These are phyloP conservation scores for Drosophila picticornis DNA, from an alignment of 2,888 invertebrate genomes.

Conservation along the genomic window DNA sequence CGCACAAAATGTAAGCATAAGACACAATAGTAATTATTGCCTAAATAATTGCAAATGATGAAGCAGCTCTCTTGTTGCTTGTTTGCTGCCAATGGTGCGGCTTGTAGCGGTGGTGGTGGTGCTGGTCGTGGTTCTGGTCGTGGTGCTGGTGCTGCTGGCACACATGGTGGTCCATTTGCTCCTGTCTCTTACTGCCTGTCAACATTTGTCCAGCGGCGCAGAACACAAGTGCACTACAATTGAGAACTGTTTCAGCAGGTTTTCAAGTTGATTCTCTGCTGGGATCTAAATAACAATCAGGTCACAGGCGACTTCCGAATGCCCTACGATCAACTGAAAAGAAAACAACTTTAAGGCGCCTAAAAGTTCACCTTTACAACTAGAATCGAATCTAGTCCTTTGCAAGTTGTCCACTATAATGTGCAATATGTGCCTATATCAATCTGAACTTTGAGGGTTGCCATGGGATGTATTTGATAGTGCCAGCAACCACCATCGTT, in stretches of 20 bases:
- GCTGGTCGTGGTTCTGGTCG: background rate
- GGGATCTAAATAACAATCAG: background rate
- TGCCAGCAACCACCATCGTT: slow-evolving; percentile 48
- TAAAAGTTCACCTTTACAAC: background rate
- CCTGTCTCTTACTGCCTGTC: slow-evolving; percentile 31
- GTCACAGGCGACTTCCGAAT: background rate
- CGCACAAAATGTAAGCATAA: slow-evolving; percentile 77
- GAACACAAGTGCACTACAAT: slow-evolving; percentile 67
- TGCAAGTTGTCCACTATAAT: too few species aligned
- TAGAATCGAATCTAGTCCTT: background rate
- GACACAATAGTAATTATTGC: slow-evolving; percentile 84
- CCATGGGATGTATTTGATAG: slow-evolving; percentile 46
- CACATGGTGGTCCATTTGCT: slow-evolving; percentile 61
- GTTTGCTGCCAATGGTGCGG: slow-evolving; percentile 1
- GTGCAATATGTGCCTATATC: slow-evolving; percentile 17
- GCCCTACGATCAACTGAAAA: slow-evolving; percentile 10
- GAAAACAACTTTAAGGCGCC: background rate
- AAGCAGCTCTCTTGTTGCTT: slow-evolving; percentile 46
- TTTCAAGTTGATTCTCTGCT: slow-evolving; percentile 31
- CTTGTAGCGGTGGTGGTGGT: background rate
- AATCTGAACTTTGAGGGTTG: slow-evolving; percentile 42
- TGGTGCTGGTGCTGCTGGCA: slow-evolving; percentile 36
- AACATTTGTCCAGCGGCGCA: slow-evolving; percentile 59
- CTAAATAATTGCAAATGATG: slow-evolving; percentile 83
- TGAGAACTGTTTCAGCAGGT: slow-evolving; percentile 53